Evolutionary conservation across 2,113 vertebrate genomes (phyloP).

Genomic region (Leptosomus discolor): DNA sequence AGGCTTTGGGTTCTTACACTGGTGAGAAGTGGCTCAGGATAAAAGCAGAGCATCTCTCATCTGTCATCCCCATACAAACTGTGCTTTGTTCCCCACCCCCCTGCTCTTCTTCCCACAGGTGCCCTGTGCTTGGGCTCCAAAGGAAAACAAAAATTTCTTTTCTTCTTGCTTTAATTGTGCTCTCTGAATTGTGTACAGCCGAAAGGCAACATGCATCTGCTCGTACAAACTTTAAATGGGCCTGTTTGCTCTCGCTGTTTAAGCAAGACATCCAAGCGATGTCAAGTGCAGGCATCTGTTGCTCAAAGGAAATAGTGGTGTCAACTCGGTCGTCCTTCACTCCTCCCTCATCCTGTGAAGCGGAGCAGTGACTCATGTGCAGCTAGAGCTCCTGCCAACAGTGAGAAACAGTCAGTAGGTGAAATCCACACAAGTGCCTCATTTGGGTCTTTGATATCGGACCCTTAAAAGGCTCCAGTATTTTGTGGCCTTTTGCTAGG

Average conservation of each 20-base stretch:
- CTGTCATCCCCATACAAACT: not conserved
- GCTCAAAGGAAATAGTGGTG: not conserved
- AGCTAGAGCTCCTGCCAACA: not conserved
- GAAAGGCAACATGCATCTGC: not conserved
- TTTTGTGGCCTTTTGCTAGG: not conserved
- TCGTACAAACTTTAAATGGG: not conserved
- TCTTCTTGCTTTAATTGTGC: not conserved
- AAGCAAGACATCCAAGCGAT: not conserved
- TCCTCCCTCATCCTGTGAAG: not conserved
- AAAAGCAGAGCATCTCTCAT: not conserved
- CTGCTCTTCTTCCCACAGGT: not conserved
- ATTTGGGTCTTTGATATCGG: not conserved
- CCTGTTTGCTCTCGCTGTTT: not conserved
- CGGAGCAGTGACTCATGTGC: not conserved
- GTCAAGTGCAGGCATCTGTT: conserved; percentile 1
- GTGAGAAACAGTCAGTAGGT: not conserved
- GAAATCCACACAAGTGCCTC: not conserved
- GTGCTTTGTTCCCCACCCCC: not conserved
- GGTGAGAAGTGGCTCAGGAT: not conserved
- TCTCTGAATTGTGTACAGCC: not conserved
- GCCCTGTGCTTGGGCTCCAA: not conserved
- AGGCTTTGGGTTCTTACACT: not conserved
- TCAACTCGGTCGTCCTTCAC: not conserved
- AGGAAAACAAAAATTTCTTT: not conserved
- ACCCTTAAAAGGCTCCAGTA: not conserved